Percentiles rank a stretch among this genome's conserved stretches.
These are phyloP conservation scores for Hemibagrus wyckioides DNA, from an alignment of 2,113 vertebrate genomes.

Conservation along the genomic window DNA sequence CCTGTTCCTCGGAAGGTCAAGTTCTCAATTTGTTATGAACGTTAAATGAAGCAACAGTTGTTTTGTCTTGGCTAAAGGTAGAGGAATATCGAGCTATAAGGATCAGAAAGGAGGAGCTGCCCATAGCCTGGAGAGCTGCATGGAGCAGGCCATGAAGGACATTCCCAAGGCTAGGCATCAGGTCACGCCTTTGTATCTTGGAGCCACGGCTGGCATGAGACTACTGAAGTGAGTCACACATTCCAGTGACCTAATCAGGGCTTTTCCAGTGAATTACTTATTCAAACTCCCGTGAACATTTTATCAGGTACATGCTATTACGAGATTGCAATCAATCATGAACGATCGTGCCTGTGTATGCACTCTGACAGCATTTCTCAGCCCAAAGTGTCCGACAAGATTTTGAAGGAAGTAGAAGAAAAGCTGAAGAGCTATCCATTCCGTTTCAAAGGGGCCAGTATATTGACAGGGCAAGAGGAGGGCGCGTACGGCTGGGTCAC, in stretches of 20 bases:
- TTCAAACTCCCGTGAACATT: not conserved
- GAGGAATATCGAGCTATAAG: constrained; percentile 71
- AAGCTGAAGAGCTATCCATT: constrained; percentile 77
- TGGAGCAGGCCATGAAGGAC: constrained; percentile 67
- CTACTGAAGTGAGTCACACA: constrained; percentile 75
- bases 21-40: not conserved
- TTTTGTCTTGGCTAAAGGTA: constrained; percentile 47
- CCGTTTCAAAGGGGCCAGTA: constrained; percentile 74
- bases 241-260: not conserved
- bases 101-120: constrained; percentile 58
- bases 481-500: constrained; percentile 85
- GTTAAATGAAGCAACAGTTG: not conserved
- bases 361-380: constrained; percentile 67
- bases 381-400: constrained; percentile 54
- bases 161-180: constrained; percentile 72
- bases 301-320: not conserved
- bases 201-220: constrained; percentile 86
- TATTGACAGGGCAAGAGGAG: constrained; percentile 81
- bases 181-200: constrained; percentile 73
- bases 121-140: constrained; percentile 67
- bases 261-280: not conserved
- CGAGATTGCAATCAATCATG: not conserved
- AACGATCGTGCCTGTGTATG: not conserved
- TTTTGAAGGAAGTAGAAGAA: constrained; percentile 72
- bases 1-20: not conserved